Base-by-base conservation (phyloP, 1,140 invertebrate species). In the Drosophila seguyi region DNA sequence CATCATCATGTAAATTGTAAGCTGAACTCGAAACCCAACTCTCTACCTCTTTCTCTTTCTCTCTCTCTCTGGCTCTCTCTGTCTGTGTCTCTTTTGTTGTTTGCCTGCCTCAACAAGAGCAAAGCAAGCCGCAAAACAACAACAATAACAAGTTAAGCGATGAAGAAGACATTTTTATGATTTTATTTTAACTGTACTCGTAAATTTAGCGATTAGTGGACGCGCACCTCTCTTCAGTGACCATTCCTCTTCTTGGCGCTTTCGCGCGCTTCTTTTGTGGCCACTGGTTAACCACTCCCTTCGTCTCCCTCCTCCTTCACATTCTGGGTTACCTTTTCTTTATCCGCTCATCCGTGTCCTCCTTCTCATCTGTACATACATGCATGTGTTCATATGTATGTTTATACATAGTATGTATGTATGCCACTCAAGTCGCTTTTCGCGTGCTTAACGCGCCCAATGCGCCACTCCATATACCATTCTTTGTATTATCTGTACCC, bases 121-220 rank as follows among this genome's bases (percentile, higher is more conserved):
- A 31, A 18, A 25, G 18, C 48, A 62, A 25, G 50, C 25, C 20
- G 38, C 13, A 10, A 44, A 75, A 75, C 59, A 79, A 57, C 48
- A 82, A 55, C 34, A 52, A 52, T 20, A 52, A 55, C 52, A 55
- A 38, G 52, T 53, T 38, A 38, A 36, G 34, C 20, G 20, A 63
- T 65, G 55, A 67, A 75, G 55, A 82, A 79, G 67, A 75, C 59
- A 79, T 88, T 83, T 78, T 87, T 87, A 88, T 83, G 79, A 83
- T 87, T 83, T 87, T 80, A 83, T 83, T 83, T 87, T 83, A 83
- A 83, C 83, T 87, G 84, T 88, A 88, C 83, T 87, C 84, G 84
- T 88, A 88, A 87, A 87, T 87, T 87, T 87, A 83, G 83, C 83
- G 83, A 87, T 87, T 87, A 87, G 83, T 88, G 84, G 57, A 59